phyloP scores from a whole-genome alignment of 1,140 invertebrate genomes.

The Metaphire vulgaris region DNA sequence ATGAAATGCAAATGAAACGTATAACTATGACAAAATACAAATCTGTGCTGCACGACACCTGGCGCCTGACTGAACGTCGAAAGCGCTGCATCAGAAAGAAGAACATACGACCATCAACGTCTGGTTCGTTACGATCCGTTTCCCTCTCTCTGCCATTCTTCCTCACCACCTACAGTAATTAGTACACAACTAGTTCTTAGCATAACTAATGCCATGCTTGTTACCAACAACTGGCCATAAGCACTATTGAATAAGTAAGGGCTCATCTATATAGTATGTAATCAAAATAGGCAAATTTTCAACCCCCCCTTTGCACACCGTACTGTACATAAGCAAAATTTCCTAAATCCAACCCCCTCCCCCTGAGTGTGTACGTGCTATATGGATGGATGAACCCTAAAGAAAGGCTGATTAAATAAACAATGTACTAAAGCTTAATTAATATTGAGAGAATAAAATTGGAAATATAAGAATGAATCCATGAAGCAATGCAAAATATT shows the following conservation, averaged over 20 bases:
- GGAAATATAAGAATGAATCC: too few relatives aligned
- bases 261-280: background rate
- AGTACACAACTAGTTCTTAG: slow-evolving; percentile 11
- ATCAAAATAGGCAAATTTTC: background rate
- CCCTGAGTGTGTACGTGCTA: too few relatives aligned
- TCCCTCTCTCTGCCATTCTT: slow-evolving; percentile 55
- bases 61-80: slow-evolving; percentile 38
- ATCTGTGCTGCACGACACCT: background rate
- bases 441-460: too few relatives aligned
- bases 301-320: too few relatives aligned
- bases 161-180: slow-evolving; percentile 45
- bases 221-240: background rate
- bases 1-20: background rate
- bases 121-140: slow-evolving; percentile 50
- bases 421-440: too few relatives aligned
- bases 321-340: background rate
- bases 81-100: slow-evolving; percentile 58
- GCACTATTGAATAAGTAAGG: background rate
- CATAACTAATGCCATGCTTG: too few relatives aligned
- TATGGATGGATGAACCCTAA: too few relatives aligned
- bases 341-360: background rate
- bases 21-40: background rate
- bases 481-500: too few relatives aligned
- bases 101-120: slow-evolving; percentile 57
- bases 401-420: too few relatives aligned